Conservation (phyloP, 2,888 invertebrate genomes). For the Pterostichus niger region DNA sequence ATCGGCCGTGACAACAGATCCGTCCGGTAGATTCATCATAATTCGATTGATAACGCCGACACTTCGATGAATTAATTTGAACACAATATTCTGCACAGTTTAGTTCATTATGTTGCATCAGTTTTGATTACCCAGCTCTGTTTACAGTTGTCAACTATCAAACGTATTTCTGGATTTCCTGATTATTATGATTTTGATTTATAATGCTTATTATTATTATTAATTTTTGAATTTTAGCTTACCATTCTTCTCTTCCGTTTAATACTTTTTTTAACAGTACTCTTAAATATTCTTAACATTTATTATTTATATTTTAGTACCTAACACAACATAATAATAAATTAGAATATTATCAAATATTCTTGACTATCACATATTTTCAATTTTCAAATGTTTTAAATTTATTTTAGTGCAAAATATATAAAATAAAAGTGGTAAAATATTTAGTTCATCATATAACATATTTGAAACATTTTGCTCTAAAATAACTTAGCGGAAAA, state of each 20-base stretch:
- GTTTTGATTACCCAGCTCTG: background rate
- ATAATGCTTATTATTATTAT: background rate
- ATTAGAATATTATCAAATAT: too few relatives aligned
- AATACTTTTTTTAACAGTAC: background rate
- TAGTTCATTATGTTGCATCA: background rate
- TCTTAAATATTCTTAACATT: too few relatives aligned
- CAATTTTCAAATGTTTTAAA: too few relatives aligned
- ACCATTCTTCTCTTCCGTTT: background rate
- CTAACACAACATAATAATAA: too few relatives aligned
- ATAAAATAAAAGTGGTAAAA: background rate
- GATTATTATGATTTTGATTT: conserved; percentile 6
- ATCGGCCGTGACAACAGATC: conserved; percentile 22
- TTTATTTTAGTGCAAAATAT: background rate
- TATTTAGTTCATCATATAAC: background rate
- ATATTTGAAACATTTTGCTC: background rate
- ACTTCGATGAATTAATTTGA: conserved; percentile 34
- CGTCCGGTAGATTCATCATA: conserved; percentile 7
- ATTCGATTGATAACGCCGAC: conserved; percentile 13
- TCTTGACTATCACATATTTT: too few relatives aligned
- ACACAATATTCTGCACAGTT: conserved; percentile 18
- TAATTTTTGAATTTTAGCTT: conserved; percentile 5
- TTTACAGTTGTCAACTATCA: conserved; percentile 16
- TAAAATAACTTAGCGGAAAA: too few relatives aligned
- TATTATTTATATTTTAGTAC: too few relatives aligned
- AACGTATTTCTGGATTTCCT: conserved; percentile 6